Evolutionary conservation across 2,797 vertebrate species (phyloP).

Genomic region (Characodon lateralis): DNA sequence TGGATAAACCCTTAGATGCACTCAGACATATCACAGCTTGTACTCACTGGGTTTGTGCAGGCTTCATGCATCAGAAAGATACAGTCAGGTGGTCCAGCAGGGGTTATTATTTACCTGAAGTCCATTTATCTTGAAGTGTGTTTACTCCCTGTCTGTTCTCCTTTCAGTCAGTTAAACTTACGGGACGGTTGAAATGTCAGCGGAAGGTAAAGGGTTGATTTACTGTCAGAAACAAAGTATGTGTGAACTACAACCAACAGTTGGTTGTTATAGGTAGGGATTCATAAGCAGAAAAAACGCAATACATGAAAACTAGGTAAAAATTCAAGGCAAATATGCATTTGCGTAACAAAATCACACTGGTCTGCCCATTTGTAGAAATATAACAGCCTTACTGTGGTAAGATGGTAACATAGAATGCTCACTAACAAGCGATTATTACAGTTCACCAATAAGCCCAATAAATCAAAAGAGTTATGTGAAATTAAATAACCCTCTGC

Average conservation of each 20-base stretch:
- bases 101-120: constrained; percentile 21
- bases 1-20: constrained; percentile 49
- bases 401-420: background rate
- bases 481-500: too few species aligned
- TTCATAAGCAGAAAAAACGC: background rate
- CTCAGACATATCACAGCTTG: constrained; percentile 28
- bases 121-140: background rate
- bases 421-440: background rate
- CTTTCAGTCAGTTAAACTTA: background rate
- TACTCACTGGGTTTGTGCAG: constrained; percentile 10
- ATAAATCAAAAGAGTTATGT: too few species aligned
- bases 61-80: constrained; percentile 17
- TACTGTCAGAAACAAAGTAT: background rate
- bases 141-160: background rate
- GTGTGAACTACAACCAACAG: background rate
- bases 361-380: background rate
- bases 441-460: background rate
- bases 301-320: background rate
- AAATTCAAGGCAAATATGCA: background rate
- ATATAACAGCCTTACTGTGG: background rate
- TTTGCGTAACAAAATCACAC: background rate
- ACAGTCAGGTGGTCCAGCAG: background rate
- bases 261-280: background rate
- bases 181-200: background rate
- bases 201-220: background rate